Base-by-base conservation (phyloP, 2,888 invertebrate genomes). In the Apomyelois bistriatella region DNA sequence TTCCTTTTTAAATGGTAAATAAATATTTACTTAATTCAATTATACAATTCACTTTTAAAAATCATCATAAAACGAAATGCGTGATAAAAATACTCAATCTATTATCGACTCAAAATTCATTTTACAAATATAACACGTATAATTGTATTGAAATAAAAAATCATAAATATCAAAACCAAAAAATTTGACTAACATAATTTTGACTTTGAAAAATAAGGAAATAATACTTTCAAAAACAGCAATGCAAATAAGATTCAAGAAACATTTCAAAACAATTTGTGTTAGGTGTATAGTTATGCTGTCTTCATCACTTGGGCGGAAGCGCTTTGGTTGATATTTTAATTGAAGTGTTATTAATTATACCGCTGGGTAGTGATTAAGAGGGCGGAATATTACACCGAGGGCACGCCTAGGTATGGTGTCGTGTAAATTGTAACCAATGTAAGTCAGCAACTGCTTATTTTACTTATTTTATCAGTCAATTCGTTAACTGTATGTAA, bases 281-380 rank as follows among this genome's bases (percentile, higher is more conserved):
- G 13, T 43, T 9, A n/a, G 6, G 13, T 28, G 35, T 28, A 22
- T 28, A 22, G 43, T 43, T 43, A 52, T 37, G 22, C 36, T 12
- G 12, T 17, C 72, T 79, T 72, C 71, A 76, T 79, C 76, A 75
- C 61, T 77, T 74, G 74, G 74, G 77, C 76, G 79, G 80, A 80
- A 80, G 74, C 72, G 71, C 72, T 77, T 52, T 78, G 75, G 79
- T 80, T 80, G 82, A 85, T 87, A 79, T 83, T 85, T 83, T 85
- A 86, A 86, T 87, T 84, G 81, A 83, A 77, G 78, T 78, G 82
- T 82, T 84, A 85, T 85, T 87, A 85, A 85, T 86, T 85, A 86
- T 84, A 79, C 73, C 74, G 68, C 67, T 73, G 76, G 72, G 79
- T 79, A 76, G 80, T 81, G 76, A 82, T 86, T 82, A 83, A 83